phyloP scores from a whole-genome alignment of 2,113 vertebrate genomes.

The Pterocles orientalis region DNA sequence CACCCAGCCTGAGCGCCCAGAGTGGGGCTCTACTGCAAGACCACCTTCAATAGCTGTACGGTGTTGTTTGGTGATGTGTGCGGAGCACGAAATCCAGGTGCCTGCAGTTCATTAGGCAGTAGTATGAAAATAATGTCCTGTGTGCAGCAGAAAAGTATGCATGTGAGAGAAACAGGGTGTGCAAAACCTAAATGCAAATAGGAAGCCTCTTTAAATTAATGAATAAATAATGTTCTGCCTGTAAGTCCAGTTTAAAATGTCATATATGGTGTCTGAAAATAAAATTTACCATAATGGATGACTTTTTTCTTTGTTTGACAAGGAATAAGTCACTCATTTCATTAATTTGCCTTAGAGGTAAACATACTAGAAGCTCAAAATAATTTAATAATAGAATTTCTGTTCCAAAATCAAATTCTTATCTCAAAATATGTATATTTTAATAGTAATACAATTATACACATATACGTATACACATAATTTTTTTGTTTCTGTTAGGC shows the following conservation, averaged over 20 bases:
- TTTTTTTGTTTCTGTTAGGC: not conserved
- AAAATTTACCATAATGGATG: not conserved
- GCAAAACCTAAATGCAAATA: not conserved
- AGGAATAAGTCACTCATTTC: not conserved
- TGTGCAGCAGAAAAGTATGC: too few relatives aligned
- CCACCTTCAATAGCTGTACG: rapidly evolving
- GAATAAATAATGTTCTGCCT: not conserved
- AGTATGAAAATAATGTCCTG: rapidly evolving
- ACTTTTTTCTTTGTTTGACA: not conserved
- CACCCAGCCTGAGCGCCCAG: rapidly evolving
- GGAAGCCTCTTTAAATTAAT: not conserved
- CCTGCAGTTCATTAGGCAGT: rapidly evolving
- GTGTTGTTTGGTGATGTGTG: rapidly evolving
- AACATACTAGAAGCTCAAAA: not conserved
- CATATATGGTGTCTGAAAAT: not conserved
- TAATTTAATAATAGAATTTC: not conserved
- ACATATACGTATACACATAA: not conserved
- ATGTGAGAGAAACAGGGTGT: not conserved
- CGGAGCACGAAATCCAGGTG: not conserved
- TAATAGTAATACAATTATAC: not conserved
- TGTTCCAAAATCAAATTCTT: not conserved
- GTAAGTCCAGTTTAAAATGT: not conserved
- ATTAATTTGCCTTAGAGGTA: not conserved
- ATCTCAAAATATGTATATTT: not conserved
- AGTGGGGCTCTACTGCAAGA: rapidly evolving